A percentile compares a stretch with the other conserved stretches of the same genome.
These are phyloP conservation scores for Diachrysia chrysitis DNA, from an alignment of 2,888 invertebrate genomes.

Conservation along the genomic window DNA sequence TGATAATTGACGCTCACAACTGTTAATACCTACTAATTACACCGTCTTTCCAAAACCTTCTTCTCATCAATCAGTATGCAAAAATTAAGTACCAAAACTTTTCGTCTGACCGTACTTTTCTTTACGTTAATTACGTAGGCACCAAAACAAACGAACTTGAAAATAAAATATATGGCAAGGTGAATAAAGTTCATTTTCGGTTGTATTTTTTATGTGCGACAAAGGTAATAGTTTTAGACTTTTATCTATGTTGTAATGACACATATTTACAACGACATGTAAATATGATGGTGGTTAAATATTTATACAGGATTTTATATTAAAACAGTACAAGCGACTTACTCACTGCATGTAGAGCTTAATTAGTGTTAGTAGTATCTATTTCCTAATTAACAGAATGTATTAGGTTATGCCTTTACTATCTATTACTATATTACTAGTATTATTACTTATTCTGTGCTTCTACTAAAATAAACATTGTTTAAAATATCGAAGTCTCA, in stretches of 20 bases:
- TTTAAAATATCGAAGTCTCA: no score
- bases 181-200: conserved; percentile 19
- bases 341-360: no score
- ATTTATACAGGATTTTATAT: no score
- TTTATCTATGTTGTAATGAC: conserved; percentile 46
- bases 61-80: conserved; percentile 24
- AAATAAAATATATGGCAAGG: neutral
- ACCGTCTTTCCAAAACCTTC: neutral
- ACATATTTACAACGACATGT: conserved; percentile 41
- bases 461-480: no score
- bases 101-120: conserved; percentile 48
- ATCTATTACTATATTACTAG: no score
- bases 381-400: no score
- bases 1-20: conserved; percentile 1
- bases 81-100: conserved; percentile 25
- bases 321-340: no score
- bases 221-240: conserved; percentile 35
- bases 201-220: conserved; percentile 8
- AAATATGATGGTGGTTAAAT: conserved; percentile 42
- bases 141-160: conserved; percentile 14
- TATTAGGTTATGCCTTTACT: no score
- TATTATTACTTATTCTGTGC: no score
- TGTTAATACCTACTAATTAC: neutral
- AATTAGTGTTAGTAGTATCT: no score
- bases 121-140: conserved; percentile 35